These are phyloP conservation scores for Oscheius myriophilus DNA, from an alignment of 2,888 invertebrate species.

Conservation along the genomic window DNA sequence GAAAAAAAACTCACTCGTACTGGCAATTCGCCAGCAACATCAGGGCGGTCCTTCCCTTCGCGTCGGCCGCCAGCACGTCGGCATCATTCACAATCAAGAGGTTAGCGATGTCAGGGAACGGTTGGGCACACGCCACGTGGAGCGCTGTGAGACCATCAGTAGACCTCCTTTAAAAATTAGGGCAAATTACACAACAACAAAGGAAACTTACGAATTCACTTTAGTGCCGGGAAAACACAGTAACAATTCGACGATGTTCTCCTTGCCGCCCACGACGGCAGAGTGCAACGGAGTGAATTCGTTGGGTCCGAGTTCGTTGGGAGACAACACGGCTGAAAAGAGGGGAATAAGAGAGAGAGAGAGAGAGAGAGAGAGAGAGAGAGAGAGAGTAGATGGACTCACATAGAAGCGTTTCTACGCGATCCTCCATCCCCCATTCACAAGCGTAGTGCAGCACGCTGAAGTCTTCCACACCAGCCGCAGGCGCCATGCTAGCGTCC, in stretches of 20 bases:
- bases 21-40: conserved; percentile 15
- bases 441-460: conserved; percentile 22
- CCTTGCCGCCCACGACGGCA: conserved; percentile 97
- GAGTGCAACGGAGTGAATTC: conserved; percentile 91
- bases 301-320: neutral
- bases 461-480: conserved; percentile 1
- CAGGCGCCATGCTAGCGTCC: too few relatives aligned
- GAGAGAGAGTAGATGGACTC: too few relatives aligned
- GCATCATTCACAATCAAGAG: neutral
- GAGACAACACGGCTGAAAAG: neutral
- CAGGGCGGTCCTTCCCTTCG: conserved; percentile 5
- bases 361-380: too few relatives aligned
- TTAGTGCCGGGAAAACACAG: conserved; percentile 19
- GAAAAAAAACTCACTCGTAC: conserved; percentile 1
- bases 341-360: too few relatives aligned
- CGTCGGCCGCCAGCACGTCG: neutral
- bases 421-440: conserved; percentile 14
- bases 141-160: conserved; percentile 2
- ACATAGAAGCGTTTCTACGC: neutral
- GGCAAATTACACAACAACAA: neutral
- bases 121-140: conserved; percentile 11
- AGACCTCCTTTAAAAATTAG: neutral
- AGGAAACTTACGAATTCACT: conserved; percentile 20
- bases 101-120: neutral
- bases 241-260: conserved; percentile 83